phyloP scores from a whole-genome alignment of 1,140 invertebrate species.

The Lineus longissimus region DNA sequence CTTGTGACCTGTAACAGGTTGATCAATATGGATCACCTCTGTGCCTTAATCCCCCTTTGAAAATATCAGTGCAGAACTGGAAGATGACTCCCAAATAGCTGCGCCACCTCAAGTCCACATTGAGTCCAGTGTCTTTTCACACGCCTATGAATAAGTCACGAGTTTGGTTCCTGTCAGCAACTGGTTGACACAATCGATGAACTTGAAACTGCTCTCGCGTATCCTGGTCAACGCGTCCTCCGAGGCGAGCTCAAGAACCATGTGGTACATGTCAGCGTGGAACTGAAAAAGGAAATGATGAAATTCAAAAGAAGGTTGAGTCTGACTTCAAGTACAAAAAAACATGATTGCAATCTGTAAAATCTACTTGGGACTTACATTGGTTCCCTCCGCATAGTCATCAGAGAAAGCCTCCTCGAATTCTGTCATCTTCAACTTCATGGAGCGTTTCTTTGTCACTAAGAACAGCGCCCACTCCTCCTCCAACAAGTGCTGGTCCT shows the following conservation, averaged over 20 bases:
- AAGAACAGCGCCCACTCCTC: constrained; percentile 48
- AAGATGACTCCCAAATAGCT: too few species aligned
- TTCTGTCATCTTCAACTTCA: constrained; percentile 45
- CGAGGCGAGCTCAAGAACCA: constrained; percentile 28
- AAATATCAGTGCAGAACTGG: too few species aligned
- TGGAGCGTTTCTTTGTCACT: constrained; percentile 37
- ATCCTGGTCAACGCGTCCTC: constrained; percentile 39
- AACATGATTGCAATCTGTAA: background rate
- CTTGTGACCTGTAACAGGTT: too few species aligned
- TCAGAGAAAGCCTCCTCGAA: constrained; percentile 43
- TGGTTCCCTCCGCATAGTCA: constrained; percentile 34
- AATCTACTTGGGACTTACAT: constrained; percentile 11
- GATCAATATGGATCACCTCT: too few species aligned
- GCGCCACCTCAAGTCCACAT: too few species aligned
- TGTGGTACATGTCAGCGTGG: constrained; percentile 51
- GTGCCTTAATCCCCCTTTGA: too few species aligned
- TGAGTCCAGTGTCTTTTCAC: too few species aligned
- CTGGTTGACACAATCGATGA: constrained; percentile 46
- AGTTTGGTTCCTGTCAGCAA: constrained; percentile 39
- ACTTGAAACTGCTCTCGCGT: constrained; percentile 37
- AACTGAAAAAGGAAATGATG: constrained; percentile 39
- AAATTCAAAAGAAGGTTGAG: background rate
- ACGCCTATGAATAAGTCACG: constrained; percentile 42
- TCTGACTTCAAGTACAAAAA: background rate
- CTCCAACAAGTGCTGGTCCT: constrained; percentile 46